Conservation (phyloP, 2,797 vertebrate species). For the Sus cebifrons region DNA sequence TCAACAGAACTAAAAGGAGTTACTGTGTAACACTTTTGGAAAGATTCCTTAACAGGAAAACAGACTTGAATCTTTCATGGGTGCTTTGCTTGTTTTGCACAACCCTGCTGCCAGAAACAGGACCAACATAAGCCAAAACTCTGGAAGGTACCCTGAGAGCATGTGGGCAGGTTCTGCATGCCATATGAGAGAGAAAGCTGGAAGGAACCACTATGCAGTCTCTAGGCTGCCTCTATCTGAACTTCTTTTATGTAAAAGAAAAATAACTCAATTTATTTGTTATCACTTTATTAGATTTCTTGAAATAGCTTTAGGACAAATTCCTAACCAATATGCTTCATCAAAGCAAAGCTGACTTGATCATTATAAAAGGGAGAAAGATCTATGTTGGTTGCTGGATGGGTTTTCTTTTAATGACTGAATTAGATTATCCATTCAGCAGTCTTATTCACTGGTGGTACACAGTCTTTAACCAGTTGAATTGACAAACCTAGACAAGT, state of each 20-base stretch:
- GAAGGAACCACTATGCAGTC: not conserved
- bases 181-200: not conserved
- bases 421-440: conserved; percentile 64
- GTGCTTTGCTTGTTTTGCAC: not conserved
- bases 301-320: conserved; percentile 45
- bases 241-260: not conserved
- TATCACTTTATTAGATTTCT: conserved; percentile 19
- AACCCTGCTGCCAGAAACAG: not conserved
- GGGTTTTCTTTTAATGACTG: conserved; percentile 37
- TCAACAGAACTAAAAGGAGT: not conserved
- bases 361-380: conserved; percentile 1
- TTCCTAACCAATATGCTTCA: conserved; percentile 11
- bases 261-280: not conserved
- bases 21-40: not conserved
- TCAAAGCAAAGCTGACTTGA: conserved; percentile 1
- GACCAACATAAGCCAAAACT: not conserved
- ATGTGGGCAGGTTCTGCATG: not conserved
- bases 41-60: not conserved
- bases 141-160: not conserved
- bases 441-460: not conserved
- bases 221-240: not conserved
- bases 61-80: not conserved
- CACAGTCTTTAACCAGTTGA: not conserved
- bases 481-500: not conserved
- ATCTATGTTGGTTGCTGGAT: not conserved